Conservation (phyloP, 1,140 invertebrate genomes). For the Colletes latitarsis region DNA sequence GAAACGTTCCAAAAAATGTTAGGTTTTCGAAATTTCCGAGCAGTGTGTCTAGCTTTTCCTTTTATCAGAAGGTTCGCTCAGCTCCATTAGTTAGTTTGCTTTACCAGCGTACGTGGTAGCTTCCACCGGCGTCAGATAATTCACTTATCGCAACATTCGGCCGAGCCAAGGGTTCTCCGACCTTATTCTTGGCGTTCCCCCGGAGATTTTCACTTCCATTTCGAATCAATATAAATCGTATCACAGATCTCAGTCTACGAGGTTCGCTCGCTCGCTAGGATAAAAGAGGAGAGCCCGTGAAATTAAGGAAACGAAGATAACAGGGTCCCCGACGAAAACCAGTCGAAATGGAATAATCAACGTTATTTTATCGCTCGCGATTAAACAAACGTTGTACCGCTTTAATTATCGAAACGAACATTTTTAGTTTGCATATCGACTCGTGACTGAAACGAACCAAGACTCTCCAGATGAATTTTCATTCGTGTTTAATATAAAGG, state of each 20-base stretch:
- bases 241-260: constrained; percentile 59
- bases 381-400: constrained; percentile 30
- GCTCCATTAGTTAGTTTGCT: background rate
- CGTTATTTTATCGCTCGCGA: background rate
- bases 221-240: constrained; percentile 71
- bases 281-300: background rate
- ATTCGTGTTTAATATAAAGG: too few species aligned
- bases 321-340: too few species aligned
- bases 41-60: background rate
- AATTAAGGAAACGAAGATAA: background rate
- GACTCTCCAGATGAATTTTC: constrained; percentile 10
- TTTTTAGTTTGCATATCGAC: constrained; percentile 25
- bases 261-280: background rate
- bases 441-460: constrained; percentile 29
- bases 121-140: constrained; percentile 8
- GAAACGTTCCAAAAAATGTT: too few species aligned
- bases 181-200: constrained; percentile 8
- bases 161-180: background rate
- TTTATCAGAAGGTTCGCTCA: too few species aligned
- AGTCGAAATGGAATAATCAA: constrained; percentile 24
- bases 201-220: constrained; percentile 31
- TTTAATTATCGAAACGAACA: constrained; percentile 35
- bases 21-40: background rate
- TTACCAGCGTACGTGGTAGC: background rate
- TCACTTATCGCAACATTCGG: constrained; percentile 25